Percentiles rank a stretch among this genome's conserved stretches.
phyloP scores from a whole-genome alignment of 1,140 invertebrate genomes.

The Xylocopa sonorina region DNA sequence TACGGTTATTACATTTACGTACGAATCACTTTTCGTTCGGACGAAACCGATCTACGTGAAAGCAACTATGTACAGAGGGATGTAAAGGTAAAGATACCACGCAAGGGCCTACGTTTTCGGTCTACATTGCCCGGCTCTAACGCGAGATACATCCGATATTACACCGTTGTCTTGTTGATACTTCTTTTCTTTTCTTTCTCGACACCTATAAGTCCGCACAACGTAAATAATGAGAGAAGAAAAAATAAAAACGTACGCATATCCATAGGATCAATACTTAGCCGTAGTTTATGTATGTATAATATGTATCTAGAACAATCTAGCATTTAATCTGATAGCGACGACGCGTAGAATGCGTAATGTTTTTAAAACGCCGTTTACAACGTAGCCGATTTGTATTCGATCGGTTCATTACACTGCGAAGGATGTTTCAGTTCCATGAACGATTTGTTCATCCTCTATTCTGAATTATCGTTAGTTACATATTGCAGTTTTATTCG shows the following conservation, averaged over 20 bases:
- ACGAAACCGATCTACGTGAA: neutral
- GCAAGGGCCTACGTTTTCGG: constrained; percentile 55
- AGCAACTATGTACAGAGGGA: neutral
- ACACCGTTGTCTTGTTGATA: constrained; percentile 30
- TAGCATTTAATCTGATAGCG: constrained; percentile 47
- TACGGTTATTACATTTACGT: constrained; percentile 50
- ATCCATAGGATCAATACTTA: constrained; percentile 70
- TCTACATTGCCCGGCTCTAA: constrained; percentile 51
- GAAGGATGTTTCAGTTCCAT: neutral
- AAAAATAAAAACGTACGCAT: constrained; percentile 67
- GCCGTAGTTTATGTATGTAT: constrained; percentile 62
- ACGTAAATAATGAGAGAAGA: no score
- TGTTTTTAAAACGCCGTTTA: constrained; percentile 35
- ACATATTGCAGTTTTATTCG: neutral
- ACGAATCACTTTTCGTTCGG: constrained; percentile 28
- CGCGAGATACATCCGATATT: constrained; percentile 19
- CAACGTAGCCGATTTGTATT: constrained; percentile 19
- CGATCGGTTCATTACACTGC: neutral
- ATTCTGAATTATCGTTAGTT: neutral
- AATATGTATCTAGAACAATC: constrained; percentile 64
- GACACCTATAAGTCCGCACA: constrained; percentile 63
- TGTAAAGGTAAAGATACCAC: neutral
- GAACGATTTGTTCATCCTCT: neutral
- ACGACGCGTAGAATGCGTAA: constrained; percentile 46
- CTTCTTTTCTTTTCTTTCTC: constrained; percentile 15